These are phyloP conservation scores for Ophion slaviceki DNA, from an alignment of 2,888 invertebrate species.

Conservation along the genomic window DNA sequence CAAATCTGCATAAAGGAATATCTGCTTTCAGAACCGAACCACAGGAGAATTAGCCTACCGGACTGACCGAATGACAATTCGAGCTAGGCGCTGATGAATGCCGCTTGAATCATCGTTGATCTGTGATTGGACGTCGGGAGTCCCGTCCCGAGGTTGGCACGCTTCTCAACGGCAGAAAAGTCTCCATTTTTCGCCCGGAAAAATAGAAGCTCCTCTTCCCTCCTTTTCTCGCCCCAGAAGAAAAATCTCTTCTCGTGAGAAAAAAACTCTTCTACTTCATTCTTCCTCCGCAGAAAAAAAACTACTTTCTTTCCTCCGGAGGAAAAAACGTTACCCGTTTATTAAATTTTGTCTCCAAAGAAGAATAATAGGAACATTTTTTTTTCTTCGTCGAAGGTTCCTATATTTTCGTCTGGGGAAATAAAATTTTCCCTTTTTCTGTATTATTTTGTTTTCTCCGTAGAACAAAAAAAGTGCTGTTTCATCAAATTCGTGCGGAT, in stretches of 20 bases:
- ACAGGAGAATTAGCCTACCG: neutral
- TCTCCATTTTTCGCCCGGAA: neutral
- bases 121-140: conserved; percentile 74
- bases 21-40: conserved; percentile 3
- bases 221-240: neutral
- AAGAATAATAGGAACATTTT: neutral
- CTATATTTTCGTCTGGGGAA: neutral
- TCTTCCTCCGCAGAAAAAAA: neutral
- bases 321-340: neutral
- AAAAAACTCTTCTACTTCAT: neutral
- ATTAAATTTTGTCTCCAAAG: neutral
- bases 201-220: neutral
- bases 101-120: conserved; percentile 69
- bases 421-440: neutral
- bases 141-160: conserved; percentile 16
- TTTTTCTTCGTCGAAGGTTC: neutral
- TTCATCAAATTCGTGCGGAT: neutral
- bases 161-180: neutral
- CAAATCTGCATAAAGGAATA: neutral
- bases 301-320: neutral
- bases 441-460: too few relatives aligned
- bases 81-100: neutral
- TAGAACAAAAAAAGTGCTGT: too few relatives aligned
- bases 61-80: neutral
- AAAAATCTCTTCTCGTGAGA: neutral